Percentiles rank a stretch among this genome's conserved stretches.
phyloP scores from a whole-genome alignment of 1,140 invertebrate genomes.

The Megathymus violae region DNA sequence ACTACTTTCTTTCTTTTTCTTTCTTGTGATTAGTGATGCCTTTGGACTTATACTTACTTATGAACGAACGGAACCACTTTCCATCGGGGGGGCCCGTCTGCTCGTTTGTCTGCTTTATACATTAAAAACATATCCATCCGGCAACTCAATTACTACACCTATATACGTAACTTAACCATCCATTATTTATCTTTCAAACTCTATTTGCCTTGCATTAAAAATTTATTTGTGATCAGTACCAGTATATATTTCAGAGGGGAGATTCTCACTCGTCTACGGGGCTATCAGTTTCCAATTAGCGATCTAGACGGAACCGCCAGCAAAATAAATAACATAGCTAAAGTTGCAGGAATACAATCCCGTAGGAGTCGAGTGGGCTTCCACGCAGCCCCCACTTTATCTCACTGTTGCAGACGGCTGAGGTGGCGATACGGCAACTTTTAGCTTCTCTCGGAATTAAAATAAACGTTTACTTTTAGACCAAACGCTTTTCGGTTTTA shows the following conservation, averaged over 20 bases:
- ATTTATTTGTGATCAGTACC: neutral
- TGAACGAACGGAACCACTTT: no score
- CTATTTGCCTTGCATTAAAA: neutral
- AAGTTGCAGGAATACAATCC: conserved; percentile 11
- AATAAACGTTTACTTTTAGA: conserved; percentile 13
- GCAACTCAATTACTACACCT: no score
- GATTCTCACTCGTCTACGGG: neutral
- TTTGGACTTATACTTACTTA: no score
- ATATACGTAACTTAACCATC: no score
- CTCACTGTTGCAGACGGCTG: conserved; percentile 9
- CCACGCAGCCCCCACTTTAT: conserved; percentile 4
- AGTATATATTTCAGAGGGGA: neutral
- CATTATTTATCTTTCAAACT: neutral
- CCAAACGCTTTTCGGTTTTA: neutral
- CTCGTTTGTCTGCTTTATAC: no score
- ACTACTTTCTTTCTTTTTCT: no score
- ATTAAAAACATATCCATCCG: no score
- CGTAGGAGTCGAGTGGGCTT: conserved; percentile 10
- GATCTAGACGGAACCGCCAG: conserved; percentile 6
- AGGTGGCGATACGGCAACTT: neutral
- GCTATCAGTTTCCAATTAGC: conserved; percentile 19
- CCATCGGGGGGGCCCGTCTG: no score
- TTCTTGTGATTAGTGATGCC: no score
- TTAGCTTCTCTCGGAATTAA: conserved; percentile 1
- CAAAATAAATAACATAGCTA: conserved; percentile 17